These are phyloP conservation scores for Hyperoodon ampullatus DNA, from an alignment of 2,113 vertebrate genomes.

Conservation along the genomic window DNA sequence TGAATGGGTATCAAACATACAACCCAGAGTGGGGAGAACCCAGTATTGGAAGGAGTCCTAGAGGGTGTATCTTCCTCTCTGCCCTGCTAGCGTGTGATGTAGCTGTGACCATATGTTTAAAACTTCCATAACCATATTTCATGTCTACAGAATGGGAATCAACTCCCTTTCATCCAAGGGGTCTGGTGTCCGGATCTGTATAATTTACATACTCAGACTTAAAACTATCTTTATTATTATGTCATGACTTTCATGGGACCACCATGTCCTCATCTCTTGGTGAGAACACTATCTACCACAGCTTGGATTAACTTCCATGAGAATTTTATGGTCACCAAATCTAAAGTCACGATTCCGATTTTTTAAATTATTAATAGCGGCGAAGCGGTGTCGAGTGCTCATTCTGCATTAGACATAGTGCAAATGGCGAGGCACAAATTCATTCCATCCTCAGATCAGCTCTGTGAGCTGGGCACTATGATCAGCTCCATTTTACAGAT, in stretches of 20 bases:
- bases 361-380: background rate
- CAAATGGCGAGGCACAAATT: background rate
- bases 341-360: background rate
- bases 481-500: background rate
- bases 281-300: background rate
- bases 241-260: background rate
- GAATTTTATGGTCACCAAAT: background rate
- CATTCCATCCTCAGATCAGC: background rate
- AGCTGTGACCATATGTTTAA: background rate
- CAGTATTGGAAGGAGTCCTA: background rate
- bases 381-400: no score
- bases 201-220: background rate
- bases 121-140: background rate
- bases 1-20: background rate
- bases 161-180: background rate
- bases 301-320: background rate
- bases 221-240: background rate
- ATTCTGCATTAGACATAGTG: background rate
- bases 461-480: background rate
- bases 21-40: background rate
- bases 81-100: background rate
- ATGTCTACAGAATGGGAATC: background rate
- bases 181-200: background rate
- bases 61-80: background rate
- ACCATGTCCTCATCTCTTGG: background rate